Percentiles rank a stretch among this genome's conserved stretches.
Evolutionary conservation across 2,797 vertebrate genomes (phyloP).

Genomic region (Lutjanus campechanus): DNA sequence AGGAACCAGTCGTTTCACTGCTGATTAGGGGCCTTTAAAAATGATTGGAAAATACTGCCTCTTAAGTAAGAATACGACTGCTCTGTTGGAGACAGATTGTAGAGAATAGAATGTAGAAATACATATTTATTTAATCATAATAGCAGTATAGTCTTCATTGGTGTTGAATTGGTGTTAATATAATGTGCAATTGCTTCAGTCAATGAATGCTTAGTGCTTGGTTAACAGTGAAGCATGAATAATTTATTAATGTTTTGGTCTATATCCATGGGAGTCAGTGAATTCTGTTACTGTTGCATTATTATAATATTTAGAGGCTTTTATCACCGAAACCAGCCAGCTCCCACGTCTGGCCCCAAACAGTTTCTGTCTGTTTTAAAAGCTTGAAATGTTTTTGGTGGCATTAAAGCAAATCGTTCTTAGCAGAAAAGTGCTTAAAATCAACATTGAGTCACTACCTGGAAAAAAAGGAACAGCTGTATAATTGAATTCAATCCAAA

Average conservation of each 20-base stretch:
- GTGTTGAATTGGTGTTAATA: conserved; percentile 33
- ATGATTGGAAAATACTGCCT: conserved; percentile 42
- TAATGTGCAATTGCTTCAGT: conserved; percentile 35
- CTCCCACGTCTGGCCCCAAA: not conserved
- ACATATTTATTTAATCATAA: conserved; percentile 17
- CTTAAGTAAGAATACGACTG: conserved; percentile 22
- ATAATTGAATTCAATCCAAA: conserved; percentile 4
- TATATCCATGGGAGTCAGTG: conserved; percentile 31
- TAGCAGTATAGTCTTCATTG: not conserved
- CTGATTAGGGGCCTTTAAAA: conserved; percentile 49
- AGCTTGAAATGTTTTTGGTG: not conserved
- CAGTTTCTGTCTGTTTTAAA: conserved; percentile 31
- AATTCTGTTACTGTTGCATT: conserved; percentile 40
- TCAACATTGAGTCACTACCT: not conserved
- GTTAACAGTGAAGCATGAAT: conserved; percentile 61
- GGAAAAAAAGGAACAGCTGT: conserved; percentile 19
- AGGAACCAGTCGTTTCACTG: conserved; percentile 52
- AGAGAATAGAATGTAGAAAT: conserved; percentile 8
- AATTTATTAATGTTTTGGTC: conserved; percentile 55
- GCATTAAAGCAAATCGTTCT: conserved; percentile 17
- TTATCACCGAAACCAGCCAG: conserved; percentile 35
- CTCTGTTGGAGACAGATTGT: conserved; percentile 28
- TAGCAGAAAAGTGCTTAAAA: conserved; percentile 20
- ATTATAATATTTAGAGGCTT: conserved; percentile 36
- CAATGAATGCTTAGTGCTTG: conserved; percentile 42